Conservation (phyloP, 2,113 vertebrate genomes). For the Pollimyrus isidori region DNA sequence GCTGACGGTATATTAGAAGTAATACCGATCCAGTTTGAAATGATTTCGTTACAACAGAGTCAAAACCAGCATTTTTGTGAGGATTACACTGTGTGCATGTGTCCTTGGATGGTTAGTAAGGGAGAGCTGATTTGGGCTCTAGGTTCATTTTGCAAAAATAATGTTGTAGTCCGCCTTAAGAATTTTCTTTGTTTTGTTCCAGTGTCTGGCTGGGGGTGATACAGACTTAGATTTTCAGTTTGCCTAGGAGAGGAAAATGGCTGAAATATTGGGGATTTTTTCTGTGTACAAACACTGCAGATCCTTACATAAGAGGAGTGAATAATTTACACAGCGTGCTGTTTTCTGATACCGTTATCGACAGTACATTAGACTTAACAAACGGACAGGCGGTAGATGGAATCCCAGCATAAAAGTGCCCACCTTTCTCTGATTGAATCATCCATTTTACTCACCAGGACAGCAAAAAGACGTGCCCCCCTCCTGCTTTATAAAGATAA, state of each 20-base stretch:
- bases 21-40: not conserved
- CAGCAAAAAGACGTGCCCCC: not conserved
- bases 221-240: not conserved
- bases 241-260: not conserved
- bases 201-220: not conserved
- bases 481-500: conserved; percentile 13
- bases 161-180: not conserved
- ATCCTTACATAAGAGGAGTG: conserved; percentile 21
- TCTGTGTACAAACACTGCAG: conserved; percentile 12
- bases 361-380: conserved; percentile 6
- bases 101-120: not conserved
- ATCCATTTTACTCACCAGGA: not conserved
- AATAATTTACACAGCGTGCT: conserved; percentile 22
- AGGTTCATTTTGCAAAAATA: not conserved
- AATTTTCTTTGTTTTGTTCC: not conserved
- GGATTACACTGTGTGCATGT: not conserved
- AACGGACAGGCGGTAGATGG: not conserved
- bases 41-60: not conserved
- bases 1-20: not conserved
- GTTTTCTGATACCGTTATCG: not conserved
- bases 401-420: not conserved
- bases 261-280: conserved; percentile 9
- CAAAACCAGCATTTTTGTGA: not conserved
- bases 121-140: not conserved
- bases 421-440: not conserved